phyloP scores from a whole-genome alignment of 2,888 invertebrate genomes.

The Leucophora obtusa region DNA sequence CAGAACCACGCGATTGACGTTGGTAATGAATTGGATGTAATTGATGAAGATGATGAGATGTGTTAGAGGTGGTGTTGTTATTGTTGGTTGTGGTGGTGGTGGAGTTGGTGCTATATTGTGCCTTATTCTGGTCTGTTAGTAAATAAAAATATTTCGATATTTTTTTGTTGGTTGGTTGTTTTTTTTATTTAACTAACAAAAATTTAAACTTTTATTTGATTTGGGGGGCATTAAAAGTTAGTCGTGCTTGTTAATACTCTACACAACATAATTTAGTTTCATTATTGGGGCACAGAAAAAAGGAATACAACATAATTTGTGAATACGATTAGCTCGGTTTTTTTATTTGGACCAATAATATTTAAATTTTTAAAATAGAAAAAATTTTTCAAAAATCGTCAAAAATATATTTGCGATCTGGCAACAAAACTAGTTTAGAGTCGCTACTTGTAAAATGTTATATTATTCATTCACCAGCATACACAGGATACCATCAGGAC shows the following conservation, averaged over 20 bases:
- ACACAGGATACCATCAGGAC: too few species aligned
- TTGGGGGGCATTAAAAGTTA: not conserved
- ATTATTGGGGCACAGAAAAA: too few species aligned
- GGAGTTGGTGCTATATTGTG: slow-evolving; percentile 70
- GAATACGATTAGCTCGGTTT: too few species aligned
- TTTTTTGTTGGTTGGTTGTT: slow-evolving; percentile 19
- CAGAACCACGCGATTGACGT: slow-evolving; percentile 88
- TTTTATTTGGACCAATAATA: too few species aligned
- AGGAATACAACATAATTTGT: too few species aligned
- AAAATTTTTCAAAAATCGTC: too few species aligned
- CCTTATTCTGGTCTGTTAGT: slow-evolving; percentile 75
- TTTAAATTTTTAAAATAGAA: too few species aligned
- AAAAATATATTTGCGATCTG: too few species aligned
- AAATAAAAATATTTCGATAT: slow-evolving; percentile 50
- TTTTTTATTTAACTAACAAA: not conserved
- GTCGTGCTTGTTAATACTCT: not conserved
- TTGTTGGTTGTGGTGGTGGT: slow-evolving; percentile 59
- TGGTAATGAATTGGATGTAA: slow-evolving; percentile 78
- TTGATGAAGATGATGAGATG: slow-evolving; percentile 70
- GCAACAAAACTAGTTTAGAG: too few species aligned
- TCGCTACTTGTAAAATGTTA: too few species aligned
- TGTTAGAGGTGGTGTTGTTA: slow-evolving; percentile 56
- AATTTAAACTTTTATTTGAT: not conserved
- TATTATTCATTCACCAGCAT: too few species aligned
- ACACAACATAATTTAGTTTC: not conserved